Evolutionary conservation across 53 echinoderm and acorn worm species (phyloP).

Genomic region (Astropecten irregularis): DNA sequence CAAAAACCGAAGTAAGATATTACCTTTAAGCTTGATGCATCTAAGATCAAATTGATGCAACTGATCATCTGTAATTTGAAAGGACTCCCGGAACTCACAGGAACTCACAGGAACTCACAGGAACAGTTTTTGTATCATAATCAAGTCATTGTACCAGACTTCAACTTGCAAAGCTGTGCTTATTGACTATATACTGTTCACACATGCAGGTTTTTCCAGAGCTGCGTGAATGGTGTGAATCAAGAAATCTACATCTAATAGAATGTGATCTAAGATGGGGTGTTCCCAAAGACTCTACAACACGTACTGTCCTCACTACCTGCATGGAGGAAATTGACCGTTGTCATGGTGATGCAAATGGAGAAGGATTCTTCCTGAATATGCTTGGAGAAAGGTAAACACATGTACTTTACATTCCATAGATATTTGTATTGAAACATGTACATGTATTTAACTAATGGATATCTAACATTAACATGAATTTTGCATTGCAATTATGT

Average conservation of each 20-base stretch:
- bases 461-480: not conserved
- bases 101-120: too few relatives aligned
- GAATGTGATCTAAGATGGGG: slow-evolving; percentile 99
- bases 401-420: not conserved
- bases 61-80: too few relatives aligned
- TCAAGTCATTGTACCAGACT: too few relatives aligned
- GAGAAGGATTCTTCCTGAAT: slow-evolving; percentile 90
- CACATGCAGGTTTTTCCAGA: slow-evolving; percentile 99
- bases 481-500: not conserved
- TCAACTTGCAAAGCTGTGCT: too few relatives aligned
- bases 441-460: not conserved
- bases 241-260: slow-evolving; percentile 77
- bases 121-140: too few relatives aligned
- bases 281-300: slow-evolving; percentile 93
- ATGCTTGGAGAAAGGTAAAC: slow-evolving; percentile 95
- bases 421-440: not conserved
- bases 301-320: slow-evolving; percentile 77
- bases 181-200: too few relatives aligned
- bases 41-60: too few relatives aligned
- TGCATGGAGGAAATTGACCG: slow-evolving; percentile 92
- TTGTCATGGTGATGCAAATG: slow-evolving; percentile 91
- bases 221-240: slow-evolving; percentile 82
- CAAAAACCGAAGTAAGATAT: too few relatives aligned
- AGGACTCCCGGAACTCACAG: too few relatives aligned
- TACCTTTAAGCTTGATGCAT: too few relatives aligned